Conservation (phyloP, 2,797 vertebrate species). For the Pampus argenteus region DNA sequence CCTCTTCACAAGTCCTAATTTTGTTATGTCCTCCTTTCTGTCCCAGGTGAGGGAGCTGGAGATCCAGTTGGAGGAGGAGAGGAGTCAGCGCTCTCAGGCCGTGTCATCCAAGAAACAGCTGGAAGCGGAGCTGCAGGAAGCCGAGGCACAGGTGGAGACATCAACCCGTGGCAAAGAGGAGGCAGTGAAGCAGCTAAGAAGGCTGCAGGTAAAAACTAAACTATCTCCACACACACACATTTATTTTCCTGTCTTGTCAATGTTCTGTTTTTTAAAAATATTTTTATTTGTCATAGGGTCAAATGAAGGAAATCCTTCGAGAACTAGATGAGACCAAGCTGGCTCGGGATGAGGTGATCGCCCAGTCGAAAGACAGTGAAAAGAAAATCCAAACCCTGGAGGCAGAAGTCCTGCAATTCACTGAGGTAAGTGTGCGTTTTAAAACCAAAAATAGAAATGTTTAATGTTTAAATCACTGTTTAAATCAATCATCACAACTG, state of each 20-base stretch:
- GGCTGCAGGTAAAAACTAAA: conserved; percentile 84
- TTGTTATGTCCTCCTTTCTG: neutral
- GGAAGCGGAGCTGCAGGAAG: conserved; percentile 90
- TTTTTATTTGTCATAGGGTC: conserved; percentile 77
- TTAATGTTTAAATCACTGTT: neutral
- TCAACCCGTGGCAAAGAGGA: conserved; percentile 89
- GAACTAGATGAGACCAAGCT: conserved; percentile 90
- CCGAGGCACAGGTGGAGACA: conserved; percentile 85
- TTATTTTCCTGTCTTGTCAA: neutral
- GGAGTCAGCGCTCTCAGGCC: conserved; percentile 89
- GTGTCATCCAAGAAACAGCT: conserved; percentile 88
- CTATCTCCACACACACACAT: neutral
- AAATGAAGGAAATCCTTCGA: conserved; percentile 91
- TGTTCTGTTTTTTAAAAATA: neutral
- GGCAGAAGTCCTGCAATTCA: conserved; percentile 90
- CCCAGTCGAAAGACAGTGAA: conserved; percentile 88
- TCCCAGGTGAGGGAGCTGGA: conserved; percentile 90
- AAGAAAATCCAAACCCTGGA: conserved; percentile 92
- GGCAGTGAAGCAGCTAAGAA: conserved; percentile 87
- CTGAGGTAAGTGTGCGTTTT: conserved; percentile 83
- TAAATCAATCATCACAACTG: neutral
- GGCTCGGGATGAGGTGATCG: conserved; percentile 87
- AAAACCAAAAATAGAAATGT: neutral
- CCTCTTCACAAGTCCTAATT: neutral
- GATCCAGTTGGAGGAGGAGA: conserved; percentile 91